These are phyloP conservation scores for Ellobium chinense DNA, from an alignment of 2,888 invertebrate genomes.

Conservation along the genomic window DNA sequence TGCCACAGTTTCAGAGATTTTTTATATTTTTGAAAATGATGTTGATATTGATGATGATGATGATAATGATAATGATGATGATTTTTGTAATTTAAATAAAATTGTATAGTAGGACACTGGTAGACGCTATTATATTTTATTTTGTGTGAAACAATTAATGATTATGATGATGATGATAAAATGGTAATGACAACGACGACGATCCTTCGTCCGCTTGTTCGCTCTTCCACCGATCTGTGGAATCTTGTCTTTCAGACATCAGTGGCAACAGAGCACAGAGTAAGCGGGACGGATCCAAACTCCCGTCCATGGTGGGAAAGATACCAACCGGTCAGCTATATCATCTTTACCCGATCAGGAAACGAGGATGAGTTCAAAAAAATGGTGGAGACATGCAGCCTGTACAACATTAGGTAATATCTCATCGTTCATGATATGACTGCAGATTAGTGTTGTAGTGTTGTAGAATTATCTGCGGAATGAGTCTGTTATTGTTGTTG, in stretches of 20 bases:
- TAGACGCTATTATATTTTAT: background rate
- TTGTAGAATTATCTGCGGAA: too few species aligned
- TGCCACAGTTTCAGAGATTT: background rate
- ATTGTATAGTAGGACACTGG: too few species aligned
- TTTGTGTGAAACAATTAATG: background rate
- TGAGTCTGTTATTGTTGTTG: too few species aligned
- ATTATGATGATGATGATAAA: too few species aligned
- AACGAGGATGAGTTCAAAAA: conserved; percentile 62
- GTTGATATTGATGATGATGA: background rate
- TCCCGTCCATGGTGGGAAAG: conserved; percentile 74
- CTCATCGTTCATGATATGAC: too few species aligned
- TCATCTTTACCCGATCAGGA: conserved; percentile 65
- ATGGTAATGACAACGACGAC: too few species aligned
- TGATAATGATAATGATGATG: too few species aligned
- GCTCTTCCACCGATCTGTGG: too few species aligned
- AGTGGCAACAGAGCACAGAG: conserved; percentile 67
- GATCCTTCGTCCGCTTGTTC: too few species aligned
- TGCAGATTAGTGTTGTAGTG: too few species aligned
- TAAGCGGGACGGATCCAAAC: conserved; percentile 59
- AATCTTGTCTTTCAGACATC: too few species aligned
- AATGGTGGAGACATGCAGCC: conserved; percentile 68
- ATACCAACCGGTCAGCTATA: conserved; percentile 72
- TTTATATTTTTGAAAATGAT: background rate
- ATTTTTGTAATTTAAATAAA: background rate
- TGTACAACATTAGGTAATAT: conserved; percentile 66